A percentile compares a stretch with the other conserved stretches of the same genome.
Evolutionary conservation across 2,113 vertebrate genomes (phyloP).

Genomic region (Collichthys lucidus): DNA sequence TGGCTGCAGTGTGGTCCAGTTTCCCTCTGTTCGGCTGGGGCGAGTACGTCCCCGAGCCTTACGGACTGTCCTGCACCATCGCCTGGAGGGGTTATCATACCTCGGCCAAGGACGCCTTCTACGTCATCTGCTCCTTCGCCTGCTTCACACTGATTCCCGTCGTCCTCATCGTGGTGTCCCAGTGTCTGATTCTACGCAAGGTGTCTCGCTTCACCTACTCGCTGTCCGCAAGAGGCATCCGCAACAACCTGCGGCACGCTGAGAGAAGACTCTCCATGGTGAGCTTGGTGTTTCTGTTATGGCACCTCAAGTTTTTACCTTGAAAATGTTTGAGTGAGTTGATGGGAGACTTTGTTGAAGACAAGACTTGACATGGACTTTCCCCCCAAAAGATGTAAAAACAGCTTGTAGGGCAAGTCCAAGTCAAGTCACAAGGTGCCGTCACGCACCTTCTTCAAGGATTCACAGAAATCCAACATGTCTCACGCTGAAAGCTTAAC

Average conservation of each 20-base stretch:
- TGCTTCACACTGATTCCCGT: slow-evolving; percentile 76
- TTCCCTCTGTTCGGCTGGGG: slow-evolving; percentile 82
- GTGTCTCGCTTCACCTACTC: slow-evolving; percentile 66
- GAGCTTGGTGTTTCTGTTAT: slow-evolving; percentile 18
- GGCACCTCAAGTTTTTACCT: too few species aligned
- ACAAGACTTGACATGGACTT: background rate
- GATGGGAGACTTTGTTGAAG: background rate
- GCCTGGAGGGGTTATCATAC: slow-evolving; percentile 79
- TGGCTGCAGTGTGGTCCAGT: slow-evolving; percentile 73
- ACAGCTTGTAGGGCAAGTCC: background rate
- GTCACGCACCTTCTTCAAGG: too few species aligned
- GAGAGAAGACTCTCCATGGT: slow-evolving; percentile 77
- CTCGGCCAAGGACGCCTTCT: slow-evolving; percentile 76
- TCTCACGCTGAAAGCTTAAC: too few species aligned
- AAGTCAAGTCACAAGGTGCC: too few species aligned
- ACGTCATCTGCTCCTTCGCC: slow-evolving; percentile 79
- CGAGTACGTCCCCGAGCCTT: slow-evolving; percentile 79
- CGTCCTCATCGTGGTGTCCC: slow-evolving; percentile 75
- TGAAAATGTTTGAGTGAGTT: background rate
- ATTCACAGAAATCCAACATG: too few species aligned
- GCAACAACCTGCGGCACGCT: slow-evolving; percentile 60
- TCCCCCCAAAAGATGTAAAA: background rate
- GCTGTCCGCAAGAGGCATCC: slow-evolving; percentile 63
- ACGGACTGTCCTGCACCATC: slow-evolving; percentile 81
- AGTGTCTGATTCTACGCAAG: slow-evolving; percentile 74